These are phyloP conservation scores for Caenorhabditis wallacei DNA, from an alignment of 2,888 invertebrate species.

Conservation along the genomic window DNA sequence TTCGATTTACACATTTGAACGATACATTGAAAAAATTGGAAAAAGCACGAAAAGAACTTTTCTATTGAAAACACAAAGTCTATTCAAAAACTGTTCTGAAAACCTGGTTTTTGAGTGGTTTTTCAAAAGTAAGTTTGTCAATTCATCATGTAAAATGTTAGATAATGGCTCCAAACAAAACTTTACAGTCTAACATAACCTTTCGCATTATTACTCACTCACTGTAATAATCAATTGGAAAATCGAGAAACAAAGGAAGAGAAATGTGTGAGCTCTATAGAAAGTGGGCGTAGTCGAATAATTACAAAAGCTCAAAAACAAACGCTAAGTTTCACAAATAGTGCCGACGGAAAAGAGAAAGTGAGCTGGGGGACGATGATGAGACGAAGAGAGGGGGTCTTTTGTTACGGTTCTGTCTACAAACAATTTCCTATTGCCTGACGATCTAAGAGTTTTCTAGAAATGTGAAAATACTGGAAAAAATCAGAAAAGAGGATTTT, in stretches of 20 bases:
- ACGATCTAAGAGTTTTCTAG: not conserved
- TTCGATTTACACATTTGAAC: no score
- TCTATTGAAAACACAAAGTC: no score
- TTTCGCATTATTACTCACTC: no score
- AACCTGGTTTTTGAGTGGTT: no score
- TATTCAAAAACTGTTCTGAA: no score
- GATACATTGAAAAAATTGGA: no score
- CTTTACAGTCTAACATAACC: no score
- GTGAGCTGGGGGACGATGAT: not conserved
- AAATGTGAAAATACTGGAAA: not conserved
- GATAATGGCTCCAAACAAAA: no score
- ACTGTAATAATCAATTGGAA: not conserved
- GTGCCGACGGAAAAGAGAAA: not conserved
- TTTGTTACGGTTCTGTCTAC: conserved; percentile 18
- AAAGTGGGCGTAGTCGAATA: conserved; percentile 28
- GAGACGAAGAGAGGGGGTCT: not conserved
- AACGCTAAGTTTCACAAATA: conserved; percentile 53
- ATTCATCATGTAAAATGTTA: no score
- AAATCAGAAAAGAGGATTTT: not conserved
- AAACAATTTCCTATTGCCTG: conserved; percentile 3
- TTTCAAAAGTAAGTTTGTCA: no score
- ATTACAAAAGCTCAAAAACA: conserved; percentile 60
- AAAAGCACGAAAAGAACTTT: no score
- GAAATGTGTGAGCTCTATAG: not conserved
- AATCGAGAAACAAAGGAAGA: not conserved